Evolutionary conservation across 2,888 invertebrate species (phyloP), one percentile per base, ranked within the genome.

Genomic region (Gymnosoma rotundatum): DNA sequence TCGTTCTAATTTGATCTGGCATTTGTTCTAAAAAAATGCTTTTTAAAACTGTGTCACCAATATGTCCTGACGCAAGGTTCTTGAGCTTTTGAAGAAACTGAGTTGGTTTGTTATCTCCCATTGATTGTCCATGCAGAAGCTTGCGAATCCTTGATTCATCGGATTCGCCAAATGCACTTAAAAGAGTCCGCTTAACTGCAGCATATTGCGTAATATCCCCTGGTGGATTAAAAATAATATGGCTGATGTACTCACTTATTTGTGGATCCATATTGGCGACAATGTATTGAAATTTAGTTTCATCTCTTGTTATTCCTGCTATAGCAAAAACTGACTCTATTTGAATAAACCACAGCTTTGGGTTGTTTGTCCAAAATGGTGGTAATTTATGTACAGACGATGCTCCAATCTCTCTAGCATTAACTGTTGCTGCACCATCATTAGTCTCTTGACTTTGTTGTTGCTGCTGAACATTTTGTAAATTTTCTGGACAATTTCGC

Each of bases 321-420:
- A 66, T 32, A 32, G 66, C 36, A 52, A 66, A 66, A 36, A 66
- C 64, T 48, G n/a, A 45, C n/a, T 64, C 16, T 21, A 64, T 48
- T 18, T 66, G 66, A 1, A 66, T 5, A 14, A 60, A 70, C 42
- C 45, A 70, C 4, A 66, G 20, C 9, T 66, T 66, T 10, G 32
- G 36, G 52, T 66, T 66, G 50, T 52, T 66, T 50, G 36, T 36
- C 52, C 52, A 66, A 36, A 66, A 66, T 52, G 66, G 50, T 66
- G 66, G 50, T 36, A 66, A n/a, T 50, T 50, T 66, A n/a, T 66
- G 66, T 6, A 50, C 32, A 25, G 66, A 50, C 8, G 66, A 66
- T 36, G 66, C 52, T 36, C 18, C 52, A 52, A 52, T 52, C 50
- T 66, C 32, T 48, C n/a, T 48, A n/a, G 64, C 21, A 4, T 61